Base-by-base conservation (phyloP, 1,140 invertebrate species). In the Drosophila dunni region DNA sequence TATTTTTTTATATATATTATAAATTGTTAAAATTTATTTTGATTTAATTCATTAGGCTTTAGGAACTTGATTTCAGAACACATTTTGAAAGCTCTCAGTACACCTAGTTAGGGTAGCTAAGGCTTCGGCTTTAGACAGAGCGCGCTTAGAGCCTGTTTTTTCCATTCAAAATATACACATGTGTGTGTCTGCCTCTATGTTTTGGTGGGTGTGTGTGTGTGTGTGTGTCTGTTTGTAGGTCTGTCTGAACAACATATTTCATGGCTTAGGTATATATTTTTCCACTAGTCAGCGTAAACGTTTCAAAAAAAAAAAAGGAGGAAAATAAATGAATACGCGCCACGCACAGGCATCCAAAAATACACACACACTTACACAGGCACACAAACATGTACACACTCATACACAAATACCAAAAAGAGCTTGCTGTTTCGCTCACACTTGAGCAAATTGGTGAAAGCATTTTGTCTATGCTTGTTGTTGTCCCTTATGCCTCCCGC, bases 291-390 rank as follows among this genome's bases (percentile, higher is more conserved):
- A 85, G 77, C 81, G 75, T 70, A 78, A 75, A 75, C 61, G 58
- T 50, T 63, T 57, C 67, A 53, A 54, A 75, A 65, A 75, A 51
- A 74, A 81, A 84, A 84, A 45, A 50, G 70, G 61, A 66, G 40
- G 77, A 84, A 85, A 85, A 85, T 78, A 85, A 85, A 85, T 85
- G 81, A 84, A 85, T 75, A 85, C 75, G 74, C 74, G 81, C 74
- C 74, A 81, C 81, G 81, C 74, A 81, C 74, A 80, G 81, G 74
- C 81, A 85, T 80, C 65, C 69, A 50, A 62, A 29, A 64, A 70
- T 48, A 68, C 44, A 54, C n/a, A 68, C 44, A 75, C 13, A 65
- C 15, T n/a, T n/a, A 17, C 40, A 51, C 42, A 45, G 1, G 38
- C 38, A 45, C 45, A 13, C 38, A 13, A 7, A 11, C 15, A 53